Percentiles rank a stretch among this genome's conserved stretches.
phyloP scores from a whole-genome alignment of 2,888 invertebrate genomes.

The Dastarcus helophoroides region DNA sequence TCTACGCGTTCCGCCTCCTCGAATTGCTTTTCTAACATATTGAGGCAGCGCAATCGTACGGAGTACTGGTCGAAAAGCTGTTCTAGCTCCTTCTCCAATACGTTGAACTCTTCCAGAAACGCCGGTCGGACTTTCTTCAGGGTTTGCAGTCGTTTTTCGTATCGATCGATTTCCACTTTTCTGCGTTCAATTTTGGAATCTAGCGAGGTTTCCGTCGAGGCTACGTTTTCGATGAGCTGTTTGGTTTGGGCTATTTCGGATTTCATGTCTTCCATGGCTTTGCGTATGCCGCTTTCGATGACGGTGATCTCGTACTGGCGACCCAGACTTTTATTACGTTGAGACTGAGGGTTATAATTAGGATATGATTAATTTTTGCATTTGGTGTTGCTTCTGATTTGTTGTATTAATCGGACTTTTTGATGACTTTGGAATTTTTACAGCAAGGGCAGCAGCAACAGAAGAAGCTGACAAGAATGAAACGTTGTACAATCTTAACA shows the following conservation, averaged over 20 bases:
- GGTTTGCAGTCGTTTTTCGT: constrained; percentile 85
- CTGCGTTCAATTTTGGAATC: constrained; percentile 89
- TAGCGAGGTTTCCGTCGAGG: constrained; percentile 77
- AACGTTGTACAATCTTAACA: too few species aligned
- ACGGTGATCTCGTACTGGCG: constrained; percentile 73
- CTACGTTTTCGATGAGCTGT: constrained; percentile 71
- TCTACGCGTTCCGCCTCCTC: constrained; percentile 70
- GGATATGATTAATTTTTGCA: too few species aligned
- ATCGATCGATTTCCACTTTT: constrained; percentile 78
- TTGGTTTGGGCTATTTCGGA: constrained; percentile 62
- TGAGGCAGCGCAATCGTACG: constrained; percentile 73
- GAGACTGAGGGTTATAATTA: constrained; percentile 42
- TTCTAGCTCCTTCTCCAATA: constrained; percentile 74
- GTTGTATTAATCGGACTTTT: too few species aligned
- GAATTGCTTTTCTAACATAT: constrained; percentile 78
- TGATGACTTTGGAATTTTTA: not conserved
- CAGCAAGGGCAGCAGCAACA: too few species aligned
- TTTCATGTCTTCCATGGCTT: constrained; percentile 58
- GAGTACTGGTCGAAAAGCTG: constrained; percentile 81
- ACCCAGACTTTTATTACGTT: constrained; percentile 68
- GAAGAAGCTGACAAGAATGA: too few species aligned
- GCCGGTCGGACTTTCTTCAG: constrained; percentile 93
- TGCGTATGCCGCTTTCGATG: constrained; percentile 68
- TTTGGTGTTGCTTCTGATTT: too few species aligned
- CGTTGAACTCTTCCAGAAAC: constrained; percentile 91